Base-by-base conservation (phyloP, 2,113 vertebrate species). In the Malurus elegans region DNA sequence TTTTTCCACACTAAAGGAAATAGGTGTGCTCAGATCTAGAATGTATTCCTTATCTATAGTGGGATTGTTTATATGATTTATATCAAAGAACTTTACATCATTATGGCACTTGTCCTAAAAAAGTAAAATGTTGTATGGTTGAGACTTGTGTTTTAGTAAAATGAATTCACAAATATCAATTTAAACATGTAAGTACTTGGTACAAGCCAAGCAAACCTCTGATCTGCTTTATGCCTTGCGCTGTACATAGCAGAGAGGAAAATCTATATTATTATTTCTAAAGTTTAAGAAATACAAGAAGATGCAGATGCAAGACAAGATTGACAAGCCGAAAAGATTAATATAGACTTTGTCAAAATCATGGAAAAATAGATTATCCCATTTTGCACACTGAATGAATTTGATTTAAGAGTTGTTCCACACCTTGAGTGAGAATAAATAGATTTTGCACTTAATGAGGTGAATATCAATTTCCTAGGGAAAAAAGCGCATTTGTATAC, bases 71-170 rank as follows among this genome's bases (percentile, higher is more conserved):
- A 47, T 36, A 18, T 14, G 31, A 29, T 8, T 9, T 26, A 5
- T 64, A 31, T 12, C 18, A 54, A 64, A 54, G 14, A 50, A 23
- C 6, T 24, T 8, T 5, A 15, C 0, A 1, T 36, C 3, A 7
- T 47, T 47, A 32, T 4, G 4, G 48, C 18, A 3, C 8, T 65
- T 81, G 12, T 12, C 82, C 8, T 88, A 54, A 71, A 79, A 78
- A 5, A 66, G 40, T 12, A 42, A 7, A 24, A 24, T 23, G 2
- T 36, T 79, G 26, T 28, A 23, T 14, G 11, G 14, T 18, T 67
- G 34, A 54, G 51, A 51, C 16, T 48, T 25, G 1, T 44, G 7
- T 61, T 53, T 48, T 14, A 16, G 24, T 21, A 67, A 91, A 75
- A 79, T 7, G 8, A 50, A 54, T 40, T 53, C 24, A n/a, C 19